These are phyloP conservation scores for Drosophila macrospina DNA, from an alignment of 2,888 invertebrate genomes.

Conservation along the genomic window DNA sequence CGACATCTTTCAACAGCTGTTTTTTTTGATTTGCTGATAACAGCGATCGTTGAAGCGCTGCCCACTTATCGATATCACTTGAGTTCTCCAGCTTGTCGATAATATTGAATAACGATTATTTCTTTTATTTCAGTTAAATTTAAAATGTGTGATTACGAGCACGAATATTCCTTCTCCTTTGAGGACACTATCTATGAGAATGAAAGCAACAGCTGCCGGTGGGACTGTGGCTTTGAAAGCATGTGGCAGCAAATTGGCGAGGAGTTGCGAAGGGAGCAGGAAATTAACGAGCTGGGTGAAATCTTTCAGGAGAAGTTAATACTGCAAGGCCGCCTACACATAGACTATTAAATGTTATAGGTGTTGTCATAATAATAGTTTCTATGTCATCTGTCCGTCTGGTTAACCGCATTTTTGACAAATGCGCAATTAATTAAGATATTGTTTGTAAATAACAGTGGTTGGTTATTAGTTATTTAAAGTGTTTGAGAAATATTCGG, in stretches of 20 bases:
- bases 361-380: not conserved
- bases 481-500: conserved; percentile 19
- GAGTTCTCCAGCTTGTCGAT: conserved; percentile 11
- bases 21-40: conserved; percentile 20
- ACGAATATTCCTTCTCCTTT: conserved; percentile 59
- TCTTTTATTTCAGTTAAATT: conserved; percentile 40
- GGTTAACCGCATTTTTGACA: conserved; percentile 50
- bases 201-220: conserved; percentile 36
- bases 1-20: conserved; percentile 85
- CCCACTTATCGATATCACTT: conserved; percentile 22
- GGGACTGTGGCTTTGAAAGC: conserved; percentile 59
- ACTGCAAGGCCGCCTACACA: conserved; percentile 14
- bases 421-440: conserved; percentile 40
- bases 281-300: conserved; percentile 45
- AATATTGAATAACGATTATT: conserved; percentile 7
- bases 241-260: conserved; percentile 63
- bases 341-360: conserved; percentile 8
- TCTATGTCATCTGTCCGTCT: conserved; percentile 26
- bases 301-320: conserved; percentile 39
- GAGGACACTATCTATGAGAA: conserved; percentile 55
- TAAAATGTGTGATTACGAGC: conserved; percentile 67
- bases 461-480: conserved; percentile 15
- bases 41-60: conserved; percentile 25
- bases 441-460: conserved; percentile 25
- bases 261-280: conserved; percentile 56